Conservation (phyloP, 2,888 invertebrate species). For the Mesorhabditis belari region DNA sequence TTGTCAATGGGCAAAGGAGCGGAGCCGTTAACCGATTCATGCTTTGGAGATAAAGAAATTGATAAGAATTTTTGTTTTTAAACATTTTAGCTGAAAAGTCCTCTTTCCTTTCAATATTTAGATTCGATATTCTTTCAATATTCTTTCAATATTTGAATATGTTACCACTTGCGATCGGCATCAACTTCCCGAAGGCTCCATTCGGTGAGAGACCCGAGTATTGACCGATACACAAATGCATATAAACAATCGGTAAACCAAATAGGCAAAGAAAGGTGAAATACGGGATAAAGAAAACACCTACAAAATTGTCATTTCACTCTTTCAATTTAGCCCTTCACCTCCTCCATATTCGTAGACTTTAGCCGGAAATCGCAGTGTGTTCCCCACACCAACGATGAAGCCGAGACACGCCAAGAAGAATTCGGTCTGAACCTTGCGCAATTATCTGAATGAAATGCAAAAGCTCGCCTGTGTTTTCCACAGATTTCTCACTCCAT, state of each 20-base stretch:
- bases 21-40: neutral
- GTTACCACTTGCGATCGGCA: conserved; percentile 44
- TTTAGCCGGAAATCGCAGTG: conserved; percentile 47
- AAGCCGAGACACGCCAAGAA: conserved; percentile 49
- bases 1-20: no score
- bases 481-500: conserved; percentile 45
- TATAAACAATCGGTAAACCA: conserved; percentile 48
- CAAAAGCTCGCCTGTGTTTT: conserved; percentile 32
- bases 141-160: neutral
- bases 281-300: conserved; percentile 49
- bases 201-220: conserved; percentile 42
- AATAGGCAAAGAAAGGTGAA: conserved; percentile 41
- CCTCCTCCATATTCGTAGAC: conserved; percentile 45
- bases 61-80: neutral
- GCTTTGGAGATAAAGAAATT: neutral
- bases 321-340: neutral
- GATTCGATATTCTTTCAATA: neutral
- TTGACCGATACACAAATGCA: conserved; percentile 48
- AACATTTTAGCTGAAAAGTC: neutral
- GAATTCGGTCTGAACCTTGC: conserved; percentile 38
- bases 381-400: conserved; percentile 50
- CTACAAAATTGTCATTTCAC: conserved; percentile 5
- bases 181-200: conserved; percentile 43
- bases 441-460: neutral
- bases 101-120: neutral